These are phyloP conservation scores for Mesocricetus auratus DNA, from an alignment of 2,113 vertebrate genomes.

Conservation along the genomic window DNA sequence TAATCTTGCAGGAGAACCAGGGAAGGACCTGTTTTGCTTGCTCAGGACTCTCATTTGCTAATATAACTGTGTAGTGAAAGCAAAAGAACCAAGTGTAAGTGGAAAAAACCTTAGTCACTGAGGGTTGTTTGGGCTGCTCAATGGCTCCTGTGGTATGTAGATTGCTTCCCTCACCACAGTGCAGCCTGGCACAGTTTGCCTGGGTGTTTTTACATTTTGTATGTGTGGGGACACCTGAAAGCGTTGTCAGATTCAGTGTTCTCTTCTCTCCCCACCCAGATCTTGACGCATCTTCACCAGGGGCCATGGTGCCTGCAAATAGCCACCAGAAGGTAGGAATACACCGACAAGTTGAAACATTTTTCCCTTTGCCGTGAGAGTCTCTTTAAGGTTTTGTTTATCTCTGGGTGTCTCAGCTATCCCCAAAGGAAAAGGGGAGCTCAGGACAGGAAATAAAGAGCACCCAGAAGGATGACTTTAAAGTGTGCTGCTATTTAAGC, in stretches of 20 bases:
- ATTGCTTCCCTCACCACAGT: background rate
- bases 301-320: background rate
- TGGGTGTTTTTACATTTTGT: constrained; percentile 28
- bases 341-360: background rate
- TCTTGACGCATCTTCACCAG: background rate
- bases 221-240: background rate
- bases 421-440: constrained; percentile 66
- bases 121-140: constrained; percentile 54
- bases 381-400: constrained; percentile 75
- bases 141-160: background rate
- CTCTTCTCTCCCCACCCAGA: background rate
- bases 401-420: constrained; percentile 41
- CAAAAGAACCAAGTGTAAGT: constrained; percentile 69
- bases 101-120: constrained; percentile 73
- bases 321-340: background rate
- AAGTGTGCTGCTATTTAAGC: constrained; percentile 66
- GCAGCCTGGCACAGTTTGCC: background rate
- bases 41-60: constrained; percentile 69
- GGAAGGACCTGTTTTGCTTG: constrained; percentile 63
- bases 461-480: constrained; percentile 65
- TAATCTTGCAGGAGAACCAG: background rate
- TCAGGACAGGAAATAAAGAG: constrained; percentile 78
- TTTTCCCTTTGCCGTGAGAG: constrained; percentile 2
- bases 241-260: background rate
- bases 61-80: constrained; percentile 59